Conservation (phyloP, 2,113 vertebrate genomes). For the Nestor notabilis region DNA sequence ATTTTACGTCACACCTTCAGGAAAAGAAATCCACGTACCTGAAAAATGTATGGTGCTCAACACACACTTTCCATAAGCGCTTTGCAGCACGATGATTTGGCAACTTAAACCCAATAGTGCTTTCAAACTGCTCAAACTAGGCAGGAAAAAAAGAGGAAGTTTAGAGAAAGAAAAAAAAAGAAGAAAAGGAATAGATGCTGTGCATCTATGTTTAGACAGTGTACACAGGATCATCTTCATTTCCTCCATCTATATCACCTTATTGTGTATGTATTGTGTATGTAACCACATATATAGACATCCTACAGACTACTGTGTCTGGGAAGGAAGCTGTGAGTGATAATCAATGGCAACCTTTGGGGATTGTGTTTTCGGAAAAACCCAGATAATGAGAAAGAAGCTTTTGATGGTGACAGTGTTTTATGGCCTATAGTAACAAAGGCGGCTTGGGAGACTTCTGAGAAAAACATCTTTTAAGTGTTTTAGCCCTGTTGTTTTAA, state of each 20-base stretch:
- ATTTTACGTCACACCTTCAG: background rate
- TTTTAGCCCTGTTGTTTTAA: background rate
- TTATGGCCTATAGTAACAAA: background rate
- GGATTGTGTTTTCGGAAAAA: background rate
- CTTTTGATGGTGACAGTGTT: background rate
- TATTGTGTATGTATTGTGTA: background rate
- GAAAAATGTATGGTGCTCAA: slow-evolving; percentile 98
- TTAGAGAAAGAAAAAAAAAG: background rate
- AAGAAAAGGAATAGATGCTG: background rate
- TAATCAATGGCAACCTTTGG: background rate
- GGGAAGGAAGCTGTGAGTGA: background rate
- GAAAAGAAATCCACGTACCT: slow-evolving; percentile 78
- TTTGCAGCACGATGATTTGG: slow-evolving; percentile 96
- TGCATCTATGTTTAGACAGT: background rate
- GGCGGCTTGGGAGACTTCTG: background rate
- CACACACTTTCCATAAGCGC: slow-evolving; percentile 97
- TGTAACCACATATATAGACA: background rate
- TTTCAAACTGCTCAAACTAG: slow-evolving; percentile 98
- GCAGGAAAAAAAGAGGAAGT: background rate
- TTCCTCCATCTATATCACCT: background rate
- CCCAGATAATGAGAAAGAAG: background rate
- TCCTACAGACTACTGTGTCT: background rate
- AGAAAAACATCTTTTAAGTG: background rate
- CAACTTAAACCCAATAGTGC: slow-evolving; percentile 97
- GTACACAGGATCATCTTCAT: background rate